Evolutionary conservation across 2,797 vertebrate genomes (phyloP).

Genomic region (Eutrigla gurnardus): DNA sequence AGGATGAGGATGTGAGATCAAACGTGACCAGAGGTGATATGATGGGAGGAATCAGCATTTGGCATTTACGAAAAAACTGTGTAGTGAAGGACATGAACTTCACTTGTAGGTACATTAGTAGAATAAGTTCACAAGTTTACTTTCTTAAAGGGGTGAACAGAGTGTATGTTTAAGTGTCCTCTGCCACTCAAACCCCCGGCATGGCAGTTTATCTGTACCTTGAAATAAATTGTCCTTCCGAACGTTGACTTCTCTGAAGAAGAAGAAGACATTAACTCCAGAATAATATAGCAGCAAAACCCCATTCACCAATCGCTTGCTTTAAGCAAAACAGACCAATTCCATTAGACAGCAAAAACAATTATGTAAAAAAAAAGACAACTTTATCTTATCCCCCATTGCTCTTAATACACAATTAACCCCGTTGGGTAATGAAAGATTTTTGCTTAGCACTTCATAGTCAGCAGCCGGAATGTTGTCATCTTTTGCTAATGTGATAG

Average conservation of each 20-base stretch:
- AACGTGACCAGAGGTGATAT: neutral
- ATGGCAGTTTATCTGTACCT: neutral
- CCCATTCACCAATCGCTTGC: slow-evolving; percentile 6
- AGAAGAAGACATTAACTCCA: neutral
- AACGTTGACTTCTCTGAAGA: slow-evolving; percentile 3
- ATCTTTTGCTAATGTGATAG: slow-evolving; percentile 55
- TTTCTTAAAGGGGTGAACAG: neutral
- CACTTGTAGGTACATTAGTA: neutral
- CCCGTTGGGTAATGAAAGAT: slow-evolving; percentile 55
- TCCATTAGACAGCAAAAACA: slow-evolving; percentile 28
- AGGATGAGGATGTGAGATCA: neutral
- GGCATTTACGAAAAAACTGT: neutral
- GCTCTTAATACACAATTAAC: slow-evolving; percentile 67
- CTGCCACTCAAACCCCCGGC: neutral
- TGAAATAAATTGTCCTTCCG: neutral
- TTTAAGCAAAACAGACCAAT: slow-evolving; percentile 21
- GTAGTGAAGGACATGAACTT: neutral
- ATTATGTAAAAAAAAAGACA: slow-evolving; percentile 1
- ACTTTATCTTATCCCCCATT: slow-evolving; percentile 47
- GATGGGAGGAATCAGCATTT: neutral
- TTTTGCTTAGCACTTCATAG: slow-evolving; percentile 37
- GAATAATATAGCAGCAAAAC: slow-evolving; percentile 2
- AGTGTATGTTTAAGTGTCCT: neutral
- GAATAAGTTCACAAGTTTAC: neutral
- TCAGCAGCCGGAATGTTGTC: slow-evolving; percentile 55